Evolutionary conservation across 2,797 vertebrate genomes (phyloP).

Genomic region (Danio kyathit): DNA sequence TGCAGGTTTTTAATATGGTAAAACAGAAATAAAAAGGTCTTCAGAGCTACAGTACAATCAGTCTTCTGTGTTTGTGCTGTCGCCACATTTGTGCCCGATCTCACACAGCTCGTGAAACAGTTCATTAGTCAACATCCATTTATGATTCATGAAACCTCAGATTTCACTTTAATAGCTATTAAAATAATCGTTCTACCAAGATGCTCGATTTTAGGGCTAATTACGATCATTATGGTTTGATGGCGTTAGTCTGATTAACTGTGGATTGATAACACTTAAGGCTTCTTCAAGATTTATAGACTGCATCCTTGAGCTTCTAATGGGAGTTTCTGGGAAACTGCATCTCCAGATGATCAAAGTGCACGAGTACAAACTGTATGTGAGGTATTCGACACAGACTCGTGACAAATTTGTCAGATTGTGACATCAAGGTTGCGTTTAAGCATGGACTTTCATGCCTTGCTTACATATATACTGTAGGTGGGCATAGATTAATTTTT

Average conservation of each 20-base stretch:
- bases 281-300: conserved; percentile 1
- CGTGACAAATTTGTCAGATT: no score
- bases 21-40: neutral
- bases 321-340: neutral
- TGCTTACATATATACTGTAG: neutral
- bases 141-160: conserved; percentile 22
- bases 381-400: no score
- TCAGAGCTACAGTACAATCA: neutral
- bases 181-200: conserved; percentile 29
- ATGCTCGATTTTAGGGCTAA: conserved; percentile 34
- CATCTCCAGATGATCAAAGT: neutral
- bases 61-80: conserved; percentile 21
- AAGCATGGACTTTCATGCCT: neutral
- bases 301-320: conserved; percentile 1
- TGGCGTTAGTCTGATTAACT: conserved; percentile 30
- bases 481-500: no score
- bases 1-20: neutral
- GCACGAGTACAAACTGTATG: neutral
- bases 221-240: conserved; percentile 25
- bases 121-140: conserved; percentile 43
- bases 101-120: conserved; percentile 30
- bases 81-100: neutral
- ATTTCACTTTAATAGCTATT: conserved; percentile 26
- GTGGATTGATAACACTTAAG: conserved; percentile 10
- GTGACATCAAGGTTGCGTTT: neutral